Base-by-base conservation (phyloP, 2,797 vertebrate species). In the Acomys russatus region DNA sequence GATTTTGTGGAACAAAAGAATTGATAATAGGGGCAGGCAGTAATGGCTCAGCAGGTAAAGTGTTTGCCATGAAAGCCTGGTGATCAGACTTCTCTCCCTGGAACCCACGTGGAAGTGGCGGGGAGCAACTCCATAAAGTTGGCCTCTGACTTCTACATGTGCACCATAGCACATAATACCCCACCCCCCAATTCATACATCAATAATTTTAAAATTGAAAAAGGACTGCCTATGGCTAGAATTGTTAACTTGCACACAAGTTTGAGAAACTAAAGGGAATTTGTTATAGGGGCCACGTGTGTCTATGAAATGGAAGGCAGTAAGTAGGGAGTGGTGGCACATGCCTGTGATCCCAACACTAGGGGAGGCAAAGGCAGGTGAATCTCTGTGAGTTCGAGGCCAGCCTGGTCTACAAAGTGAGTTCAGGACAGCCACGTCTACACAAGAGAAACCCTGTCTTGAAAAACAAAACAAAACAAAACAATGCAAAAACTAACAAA, bases 1-100 rank as follows among this genome's bases (percentile, higher is more conserved):
- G 4, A 1, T 23, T 12, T 12, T 4, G 0, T 1, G 11, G 66
- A 64, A 18, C 23, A 1, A 38, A 70, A 59, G 49, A 68, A 17
- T 25, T 35, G 14, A 7, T 11, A 1, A 3, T 6, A 56, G 51
- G 51, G 22, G 9, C 51, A 38, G 85, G 51, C 51, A 28, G 28
- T 56, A 87, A 87, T 17, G 30, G 68, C 68, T 6, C n/a, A 25
- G 22, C 51, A 71, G 64, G 84, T 17, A 6, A 51, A 56, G 85
- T 18, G 15, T 14, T 59, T 73, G 54, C n/a, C 5, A 4, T 1
- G 51, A 5, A 4, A 25, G 9, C 22, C 51, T 71, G 66, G 51
- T 28, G 68, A 59, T n/a, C 85, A 1, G 33, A 86, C 22, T 18
- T 18, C n/a, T 18, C 12, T 18, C 14, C 23, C n/a, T 73, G 85